Percentiles rank a stretch among this genome's conserved stretches.
Conservation (phyloP, 2,113 vertebrate species). For the Sander lucioperca region DNA sequence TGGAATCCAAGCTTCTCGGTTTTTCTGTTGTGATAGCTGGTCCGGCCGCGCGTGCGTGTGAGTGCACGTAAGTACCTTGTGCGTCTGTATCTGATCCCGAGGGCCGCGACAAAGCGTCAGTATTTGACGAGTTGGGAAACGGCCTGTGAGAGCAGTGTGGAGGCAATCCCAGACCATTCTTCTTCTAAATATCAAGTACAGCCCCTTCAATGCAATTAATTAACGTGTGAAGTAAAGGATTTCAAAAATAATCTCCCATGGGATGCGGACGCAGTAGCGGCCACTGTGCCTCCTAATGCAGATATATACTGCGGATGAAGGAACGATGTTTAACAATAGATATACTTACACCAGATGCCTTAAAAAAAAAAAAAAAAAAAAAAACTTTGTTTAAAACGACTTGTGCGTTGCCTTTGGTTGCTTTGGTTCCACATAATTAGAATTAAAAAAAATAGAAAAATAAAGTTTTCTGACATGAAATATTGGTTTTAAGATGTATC, state of each 20-base stretch:
- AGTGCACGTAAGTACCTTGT: too few relatives aligned
- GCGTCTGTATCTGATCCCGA: too few relatives aligned
- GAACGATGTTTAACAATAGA: background rate
- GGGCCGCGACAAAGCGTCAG: too few relatives aligned
- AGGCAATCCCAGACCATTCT: too few relatives aligned
- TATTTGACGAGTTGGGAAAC: too few relatives aligned
- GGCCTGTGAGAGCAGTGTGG: too few relatives aligned
- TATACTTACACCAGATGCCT: background rate
- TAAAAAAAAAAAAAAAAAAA: background rate
- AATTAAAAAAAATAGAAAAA: constrained; percentile 16
- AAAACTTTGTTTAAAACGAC: background rate
- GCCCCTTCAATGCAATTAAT: background rate
- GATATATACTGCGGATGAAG: background rate
- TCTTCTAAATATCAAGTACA: too few relatives aligned
- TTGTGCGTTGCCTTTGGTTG: background rate
- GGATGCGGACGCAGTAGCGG: constrained; percentile 12
- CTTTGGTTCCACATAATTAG: background rate
- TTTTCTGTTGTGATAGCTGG: too few relatives aligned
- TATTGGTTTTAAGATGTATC: background rate
- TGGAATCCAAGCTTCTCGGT: too few relatives aligned
- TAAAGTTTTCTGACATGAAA: background rate
- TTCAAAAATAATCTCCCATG: background rate
- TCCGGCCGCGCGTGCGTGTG: too few relatives aligned
- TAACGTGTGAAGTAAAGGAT: background rate
- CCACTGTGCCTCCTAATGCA: constrained; percentile 11